These are phyloP conservation scores for Acleris laterana DNA, from an alignment of 2,888 invertebrate genomes.

Conservation along the genomic window DNA sequence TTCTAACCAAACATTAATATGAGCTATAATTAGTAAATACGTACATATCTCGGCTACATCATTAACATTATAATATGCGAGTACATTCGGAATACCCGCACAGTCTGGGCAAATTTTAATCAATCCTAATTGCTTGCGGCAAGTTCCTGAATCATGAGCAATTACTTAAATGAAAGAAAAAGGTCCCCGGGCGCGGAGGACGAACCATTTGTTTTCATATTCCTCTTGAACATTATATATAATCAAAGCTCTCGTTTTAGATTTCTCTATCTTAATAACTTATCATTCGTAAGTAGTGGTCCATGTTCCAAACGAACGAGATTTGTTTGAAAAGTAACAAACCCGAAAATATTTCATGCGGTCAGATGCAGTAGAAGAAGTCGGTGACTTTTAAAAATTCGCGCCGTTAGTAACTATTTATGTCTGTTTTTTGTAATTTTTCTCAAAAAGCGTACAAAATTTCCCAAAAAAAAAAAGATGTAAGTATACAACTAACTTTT, in stretches of 20 bases:
- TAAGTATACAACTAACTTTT: no score
- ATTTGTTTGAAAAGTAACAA: no score
- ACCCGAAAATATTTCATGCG: no score
- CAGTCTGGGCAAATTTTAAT: conserved; percentile 58
- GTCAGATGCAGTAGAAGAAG: no score
- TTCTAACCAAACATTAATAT: no score
- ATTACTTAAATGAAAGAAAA: conserved; percentile 70
- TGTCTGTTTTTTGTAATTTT: no score
- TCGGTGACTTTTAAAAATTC: no score
- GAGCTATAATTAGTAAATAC: not conserved
- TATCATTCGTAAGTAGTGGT: not conserved
- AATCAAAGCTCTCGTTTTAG: not conserved
- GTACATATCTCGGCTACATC: not conserved
- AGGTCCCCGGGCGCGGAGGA: conserved; percentile 39
- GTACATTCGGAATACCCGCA: conserved; percentile 40
- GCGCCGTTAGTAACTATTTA: no score
- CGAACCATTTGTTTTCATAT: conserved; percentile 46
- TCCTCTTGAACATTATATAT: conserved; percentile 9
- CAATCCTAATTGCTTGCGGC: conserved; percentile 68
- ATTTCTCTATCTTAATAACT: not conserved
- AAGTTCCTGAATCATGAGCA: conserved; percentile 60
- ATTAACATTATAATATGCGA: conserved; percentile 8
- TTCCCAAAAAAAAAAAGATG: no score
- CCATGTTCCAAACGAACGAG: not conserved
- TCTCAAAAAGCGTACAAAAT: no score